Conservation (phyloP, 2,113 vertebrate species). For the Takifugu bimaculatus region DNA sequence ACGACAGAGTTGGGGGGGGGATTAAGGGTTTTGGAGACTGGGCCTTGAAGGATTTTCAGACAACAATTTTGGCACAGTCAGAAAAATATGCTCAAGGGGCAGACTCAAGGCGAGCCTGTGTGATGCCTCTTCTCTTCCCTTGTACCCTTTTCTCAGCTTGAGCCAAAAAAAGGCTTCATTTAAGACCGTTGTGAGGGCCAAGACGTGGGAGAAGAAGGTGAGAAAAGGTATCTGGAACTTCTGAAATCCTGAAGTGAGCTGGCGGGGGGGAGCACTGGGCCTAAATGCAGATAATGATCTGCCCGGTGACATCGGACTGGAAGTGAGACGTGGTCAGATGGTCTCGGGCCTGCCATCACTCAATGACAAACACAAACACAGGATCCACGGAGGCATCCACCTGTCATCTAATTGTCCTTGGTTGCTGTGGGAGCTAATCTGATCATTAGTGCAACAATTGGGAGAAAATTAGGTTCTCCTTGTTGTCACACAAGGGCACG, state of each 20-base stretch:
- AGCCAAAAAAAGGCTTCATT: conserved; percentile 8
- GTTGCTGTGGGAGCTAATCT: conserved; percentile 51
- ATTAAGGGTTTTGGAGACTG: conserved; percentile 63
- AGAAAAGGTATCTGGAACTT: conserved; percentile 27
- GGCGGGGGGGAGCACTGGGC: conserved; percentile 42
- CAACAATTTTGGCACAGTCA: conserved; percentile 42
- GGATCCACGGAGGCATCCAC: conserved; percentile 41
- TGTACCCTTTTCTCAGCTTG: conserved; percentile 9
- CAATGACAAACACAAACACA: conserved; percentile 42
- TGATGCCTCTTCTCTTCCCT: not conserved
- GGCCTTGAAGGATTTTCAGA: conserved; percentile 52
- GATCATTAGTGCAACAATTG: conserved; percentile 53
- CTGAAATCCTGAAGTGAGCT: conserved; percentile 58
- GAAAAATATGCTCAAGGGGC: conserved; percentile 31
- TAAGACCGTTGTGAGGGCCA: conserved; percentile 8
- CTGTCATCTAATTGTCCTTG: conserved; percentile 61
- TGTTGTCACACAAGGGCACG: conserved; percentile 13
- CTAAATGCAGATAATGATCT: conserved; percentile 61
- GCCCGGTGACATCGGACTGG: conserved; percentile 35
- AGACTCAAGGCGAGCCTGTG: conserved; percentile 19
- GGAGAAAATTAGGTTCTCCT: conserved; percentile 50
- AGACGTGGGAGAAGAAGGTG: not conserved
- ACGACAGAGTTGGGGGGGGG: conserved; percentile 50
- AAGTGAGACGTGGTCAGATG: conserved; percentile 38
- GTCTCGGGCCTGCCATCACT: conserved; percentile 39